phyloP scores from a whole-genome alignment of 2,797 vertebrate species.

The Amphiprion clarkii region DNA sequence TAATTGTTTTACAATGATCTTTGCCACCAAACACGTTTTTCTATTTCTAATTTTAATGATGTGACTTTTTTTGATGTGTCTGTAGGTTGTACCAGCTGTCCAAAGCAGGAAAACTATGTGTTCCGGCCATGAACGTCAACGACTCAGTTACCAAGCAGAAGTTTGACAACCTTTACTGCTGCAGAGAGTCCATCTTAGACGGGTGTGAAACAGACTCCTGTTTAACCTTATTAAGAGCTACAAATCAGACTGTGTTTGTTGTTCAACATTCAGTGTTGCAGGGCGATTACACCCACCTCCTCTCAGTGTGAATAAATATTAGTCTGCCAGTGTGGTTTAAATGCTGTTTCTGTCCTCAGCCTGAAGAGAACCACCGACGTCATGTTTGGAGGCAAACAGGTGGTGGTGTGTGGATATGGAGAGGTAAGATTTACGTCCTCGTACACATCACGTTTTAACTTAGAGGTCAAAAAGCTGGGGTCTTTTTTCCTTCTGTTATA shows the following conservation, averaged over 20 bases:
- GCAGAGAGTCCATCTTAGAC: slow-evolving; percentile 96
- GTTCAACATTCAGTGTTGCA: background rate
- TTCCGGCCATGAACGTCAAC: slow-evolving; percentile 98
- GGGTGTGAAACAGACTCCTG: slow-evolving; percentile 80
- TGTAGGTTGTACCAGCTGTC: slow-evolving; percentile 94
- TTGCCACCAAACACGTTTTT: background rate
- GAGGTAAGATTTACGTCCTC: slow-evolving; percentile 85
- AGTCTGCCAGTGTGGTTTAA: background rate
- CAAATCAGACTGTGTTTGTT: background rate
- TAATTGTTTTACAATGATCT: background rate
- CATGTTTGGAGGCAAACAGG: slow-evolving; percentile 98
- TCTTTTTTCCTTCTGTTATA: background rate
- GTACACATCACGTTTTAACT: background rate
- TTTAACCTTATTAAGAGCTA: slow-evolving; percentile 1
- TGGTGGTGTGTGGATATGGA: slow-evolving; percentile 97
- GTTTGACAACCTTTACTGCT: slow-evolving; percentile 98
- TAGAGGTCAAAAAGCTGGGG: background rate
- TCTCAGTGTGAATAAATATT: slow-evolving; percentile 16
- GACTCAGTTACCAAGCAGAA: slow-evolving; percentile 98
- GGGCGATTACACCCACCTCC: slow-evolving; percentile 9
- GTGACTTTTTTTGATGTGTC: background rate
- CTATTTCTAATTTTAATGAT: background rate
- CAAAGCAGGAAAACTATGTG: slow-evolving; percentile 96
- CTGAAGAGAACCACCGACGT: slow-evolving; percentile 97
- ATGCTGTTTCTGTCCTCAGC: slow-evolving; percentile 72